Evolutionary conservation across 2,797 vertebrate genomes (phyloP).

Genomic region (Peromyscus aztecus): DNA sequence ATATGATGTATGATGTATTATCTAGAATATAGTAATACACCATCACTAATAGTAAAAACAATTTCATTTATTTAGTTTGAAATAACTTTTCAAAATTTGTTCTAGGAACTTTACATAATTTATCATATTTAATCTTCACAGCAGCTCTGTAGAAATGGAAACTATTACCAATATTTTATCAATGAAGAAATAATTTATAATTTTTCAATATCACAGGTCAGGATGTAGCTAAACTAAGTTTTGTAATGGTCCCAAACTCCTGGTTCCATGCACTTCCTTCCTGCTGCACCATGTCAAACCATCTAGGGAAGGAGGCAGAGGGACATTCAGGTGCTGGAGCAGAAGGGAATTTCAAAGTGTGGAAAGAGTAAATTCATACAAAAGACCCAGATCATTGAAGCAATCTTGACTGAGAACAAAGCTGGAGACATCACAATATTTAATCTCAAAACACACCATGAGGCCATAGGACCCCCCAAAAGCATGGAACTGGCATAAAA

Average conservation of each 20-base stretch:
- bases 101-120: constrained; percentile 34
- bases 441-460: background rate
- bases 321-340: background rate
- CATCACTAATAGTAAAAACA: background rate
- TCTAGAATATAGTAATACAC: constrained; percentile 32
- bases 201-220: background rate
- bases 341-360: constrained; percentile 27
- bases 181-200: constrained; percentile 52
- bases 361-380: background rate
- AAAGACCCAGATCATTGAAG: background rate
- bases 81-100: constrained; percentile 44
- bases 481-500: background rate
- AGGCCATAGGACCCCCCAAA: background rate
- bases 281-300: background rate
- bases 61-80: constrained; percentile 29
- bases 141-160: background rate
- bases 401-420: background rate
- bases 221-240: background rate
- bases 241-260: constrained; percentile 28
- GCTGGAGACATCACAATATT: background rate
- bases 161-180: constrained; percentile 38
- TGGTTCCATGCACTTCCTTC: background rate
- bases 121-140: constrained; percentile 41
- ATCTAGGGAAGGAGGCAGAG: background rate
- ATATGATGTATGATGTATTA: background rate